Conservation (phyloP, 2,797 vertebrate species). For the Sebastes vulpes region DNA sequence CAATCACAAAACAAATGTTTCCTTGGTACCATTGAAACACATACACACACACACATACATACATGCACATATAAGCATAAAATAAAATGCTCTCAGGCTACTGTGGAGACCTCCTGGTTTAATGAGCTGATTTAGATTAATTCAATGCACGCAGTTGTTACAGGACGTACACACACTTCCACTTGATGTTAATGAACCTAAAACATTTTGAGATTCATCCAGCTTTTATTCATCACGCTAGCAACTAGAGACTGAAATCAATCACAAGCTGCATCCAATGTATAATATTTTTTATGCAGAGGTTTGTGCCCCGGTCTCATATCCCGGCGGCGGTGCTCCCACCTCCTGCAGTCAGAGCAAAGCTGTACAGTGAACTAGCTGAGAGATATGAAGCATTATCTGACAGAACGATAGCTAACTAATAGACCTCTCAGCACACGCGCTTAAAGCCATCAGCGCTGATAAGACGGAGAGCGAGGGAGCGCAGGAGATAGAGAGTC, state of each 20-base stretch:
- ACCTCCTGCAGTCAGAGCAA: conserved; percentile 40
- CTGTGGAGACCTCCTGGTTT: conserved; percentile 26
- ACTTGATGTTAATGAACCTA: conserved; percentile 17
- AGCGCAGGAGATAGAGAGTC: conserved; percentile 22
- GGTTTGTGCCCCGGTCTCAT: conserved; percentile 1
- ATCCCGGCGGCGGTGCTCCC: conserved; percentile 4
- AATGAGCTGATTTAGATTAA: conserved; percentile 62
- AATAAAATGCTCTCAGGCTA: conserved; percentile 32
- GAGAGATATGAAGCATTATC: conserved; percentile 68
- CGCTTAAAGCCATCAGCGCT: conserved; percentile 61
- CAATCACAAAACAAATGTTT: conserved; percentile 31
- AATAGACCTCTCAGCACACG: conserved; percentile 74
- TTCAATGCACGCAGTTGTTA: conserved; percentile 35
- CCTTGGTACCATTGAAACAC: neutral
- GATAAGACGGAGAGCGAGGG: conserved; percentile 65
- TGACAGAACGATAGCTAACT: conserved; percentile 71
- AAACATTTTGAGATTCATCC: neutral
- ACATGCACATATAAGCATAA: neutral
- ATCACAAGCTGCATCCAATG: neutral
- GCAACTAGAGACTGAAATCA: neutral
- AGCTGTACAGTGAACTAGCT: conserved; percentile 51
- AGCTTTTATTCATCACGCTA: neutral
- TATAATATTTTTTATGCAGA: neutral
- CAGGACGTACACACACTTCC: conserved; percentile 33
- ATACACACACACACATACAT: neutral